These are phyloP conservation scores for Albula goreensis DNA, from an alignment of 2,113 vertebrate genomes.

Conservation along the genomic window DNA sequence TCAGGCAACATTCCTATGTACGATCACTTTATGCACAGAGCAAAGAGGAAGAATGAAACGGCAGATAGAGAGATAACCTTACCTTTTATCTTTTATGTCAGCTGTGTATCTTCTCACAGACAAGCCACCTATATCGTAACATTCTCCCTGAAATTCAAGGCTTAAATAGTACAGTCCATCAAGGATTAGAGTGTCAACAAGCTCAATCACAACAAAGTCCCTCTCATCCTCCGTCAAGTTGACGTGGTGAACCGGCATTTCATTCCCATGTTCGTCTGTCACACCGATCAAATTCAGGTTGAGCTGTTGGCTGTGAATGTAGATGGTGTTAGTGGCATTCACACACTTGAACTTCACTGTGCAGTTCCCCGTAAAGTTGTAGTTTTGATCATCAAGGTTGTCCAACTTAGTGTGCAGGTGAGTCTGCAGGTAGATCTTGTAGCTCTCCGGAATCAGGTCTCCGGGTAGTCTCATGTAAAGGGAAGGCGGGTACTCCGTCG, in stretches of 20 bases:
- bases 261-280: fast-evolving
- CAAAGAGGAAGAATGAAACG: not conserved
- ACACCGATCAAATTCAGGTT: slow-evolving; percentile 41
- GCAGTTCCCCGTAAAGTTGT: slow-evolving; percentile 68
- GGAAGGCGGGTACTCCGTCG: not conserved
- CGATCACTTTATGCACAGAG: not conserved
- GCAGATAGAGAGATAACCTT: slow-evolving; percentile 25
- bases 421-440: slow-evolving; percentile 70
- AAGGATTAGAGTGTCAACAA: not conserved
- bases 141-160: slow-evolving; percentile 71
- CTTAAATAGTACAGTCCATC: slow-evolving; percentile 64
- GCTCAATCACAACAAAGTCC: slow-evolving; percentile 76
- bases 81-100: slow-evolving; percentile 30
- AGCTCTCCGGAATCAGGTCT: slow-evolving; percentile 67
- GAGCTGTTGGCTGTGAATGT: slow-evolving; percentile 81
- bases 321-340: slow-evolving; percentile 64
- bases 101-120: slow-evolving; percentile 79
- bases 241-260: fast-evolving
- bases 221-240: slow-evolving; percentile 39
- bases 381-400: slow-evolving; percentile 48
- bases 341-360: slow-evolving; percentile 63
- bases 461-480: slow-evolving; percentile 66
- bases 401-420: slow-evolving; percentile 44
- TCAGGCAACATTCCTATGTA: not conserved
- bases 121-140: slow-evolving; percentile 68